Percentiles rank a stretch among this genome's conserved stretches.
Conservation (phyloP, 2,113 vertebrate species). For the Calidris pugnax region DNA sequence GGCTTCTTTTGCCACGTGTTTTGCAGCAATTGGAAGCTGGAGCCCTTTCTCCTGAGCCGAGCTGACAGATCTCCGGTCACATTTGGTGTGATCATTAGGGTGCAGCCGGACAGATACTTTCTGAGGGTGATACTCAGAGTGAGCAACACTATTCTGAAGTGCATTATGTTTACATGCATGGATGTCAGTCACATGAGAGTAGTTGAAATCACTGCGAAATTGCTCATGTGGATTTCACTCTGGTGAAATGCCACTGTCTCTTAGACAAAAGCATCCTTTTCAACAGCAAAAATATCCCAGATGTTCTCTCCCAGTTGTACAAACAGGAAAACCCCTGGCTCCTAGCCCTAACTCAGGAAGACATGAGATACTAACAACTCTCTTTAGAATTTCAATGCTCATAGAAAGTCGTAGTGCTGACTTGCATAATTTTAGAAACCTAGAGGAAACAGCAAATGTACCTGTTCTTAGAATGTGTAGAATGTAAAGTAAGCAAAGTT, state of each 20-base stretch:
- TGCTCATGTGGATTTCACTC: not conserved
- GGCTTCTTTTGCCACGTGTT: not conserved
- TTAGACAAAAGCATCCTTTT: not conserved
- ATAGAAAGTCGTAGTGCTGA: not conserved
- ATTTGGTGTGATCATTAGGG: fast-evolving
- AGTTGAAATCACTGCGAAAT: not conserved
- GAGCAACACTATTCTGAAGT: not conserved
- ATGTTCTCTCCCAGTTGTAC: not conserved
- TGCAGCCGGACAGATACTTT: not conserved
- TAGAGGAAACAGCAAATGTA: not conserved
- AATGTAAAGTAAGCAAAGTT: not conserved
- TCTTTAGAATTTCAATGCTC: not conserved
- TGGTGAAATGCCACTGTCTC: not conserved
- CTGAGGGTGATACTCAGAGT: not conserved
- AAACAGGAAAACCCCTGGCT: not conserved
- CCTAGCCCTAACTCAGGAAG: not conserved
- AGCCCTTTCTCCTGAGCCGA: not conserved
- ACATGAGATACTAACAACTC: not conserved
- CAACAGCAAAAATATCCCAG: not conserved
- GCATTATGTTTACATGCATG: not conserved
- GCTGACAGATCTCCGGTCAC: not conserved
- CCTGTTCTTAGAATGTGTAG: not conserved
- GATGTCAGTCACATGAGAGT: not conserved
- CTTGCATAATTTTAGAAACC: not conserved
- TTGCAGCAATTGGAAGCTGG: not conserved